phyloP scores from a whole-genome alignment of 1,140 invertebrate genomes.

The Sitobion miscanthi region DNA sequence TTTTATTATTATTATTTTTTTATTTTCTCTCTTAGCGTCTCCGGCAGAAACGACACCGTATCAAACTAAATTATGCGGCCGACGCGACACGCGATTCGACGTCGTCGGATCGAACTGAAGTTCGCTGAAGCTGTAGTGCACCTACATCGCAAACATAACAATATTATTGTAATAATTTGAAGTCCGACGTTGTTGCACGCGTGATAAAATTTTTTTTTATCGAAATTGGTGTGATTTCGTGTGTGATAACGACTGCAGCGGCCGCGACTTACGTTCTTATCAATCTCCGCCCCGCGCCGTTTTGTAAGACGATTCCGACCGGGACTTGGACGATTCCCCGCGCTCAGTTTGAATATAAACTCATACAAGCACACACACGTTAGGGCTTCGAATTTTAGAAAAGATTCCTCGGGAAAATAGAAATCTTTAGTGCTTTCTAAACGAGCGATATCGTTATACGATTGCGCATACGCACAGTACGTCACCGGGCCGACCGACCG shows the following conservation, averaged over 20 bases:
- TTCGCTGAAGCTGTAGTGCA: too few species aligned
- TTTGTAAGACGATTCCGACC: too few species aligned
- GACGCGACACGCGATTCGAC: background rate
- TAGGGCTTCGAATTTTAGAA: background rate
- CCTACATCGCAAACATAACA: too few species aligned
- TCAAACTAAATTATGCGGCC: background rate
- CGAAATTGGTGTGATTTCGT: background rate
- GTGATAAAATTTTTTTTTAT: background rate
- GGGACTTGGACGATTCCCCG: background rate
- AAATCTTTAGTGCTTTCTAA: background rate
- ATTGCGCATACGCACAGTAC: background rate
- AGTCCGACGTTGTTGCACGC: too few species aligned
- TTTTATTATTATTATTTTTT: background rate
- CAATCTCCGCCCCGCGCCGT: background rate
- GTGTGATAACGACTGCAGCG: background rate
- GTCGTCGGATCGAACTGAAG: background rate
- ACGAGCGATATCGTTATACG: background rate
- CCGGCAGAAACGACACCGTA: background rate
- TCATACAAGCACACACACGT: background rate
- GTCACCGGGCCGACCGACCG: background rate
- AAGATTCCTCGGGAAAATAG: background rate
- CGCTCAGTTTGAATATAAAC: background rate
- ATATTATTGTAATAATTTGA: too few species aligned
- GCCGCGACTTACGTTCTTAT: background rate
- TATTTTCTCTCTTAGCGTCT: constrained; percentile 8